Conservation (phyloP, 2,113 vertebrate genomes). For the Larimichthys crocea region DNA sequence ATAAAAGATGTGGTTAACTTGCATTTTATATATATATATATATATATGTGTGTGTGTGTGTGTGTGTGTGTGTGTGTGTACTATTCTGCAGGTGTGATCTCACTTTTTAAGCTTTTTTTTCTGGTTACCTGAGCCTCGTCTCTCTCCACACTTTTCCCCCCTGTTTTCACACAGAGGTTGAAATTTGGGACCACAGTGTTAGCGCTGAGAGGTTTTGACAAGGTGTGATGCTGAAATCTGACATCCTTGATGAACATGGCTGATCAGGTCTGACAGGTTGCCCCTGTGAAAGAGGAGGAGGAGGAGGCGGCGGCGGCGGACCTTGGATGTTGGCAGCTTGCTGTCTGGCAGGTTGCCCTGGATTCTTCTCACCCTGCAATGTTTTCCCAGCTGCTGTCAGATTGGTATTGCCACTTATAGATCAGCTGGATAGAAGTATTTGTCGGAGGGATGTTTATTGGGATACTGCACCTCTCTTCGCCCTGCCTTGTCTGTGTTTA, state of each 20-base stretch:
- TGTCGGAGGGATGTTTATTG: not conserved
- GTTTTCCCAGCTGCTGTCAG: conserved; percentile 49
- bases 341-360: conserved; percentile 40
- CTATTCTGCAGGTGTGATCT: conserved; percentile 14
- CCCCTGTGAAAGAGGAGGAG: conserved; percentile 6
- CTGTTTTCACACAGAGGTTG: not conserved
- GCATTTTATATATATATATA: not conserved
- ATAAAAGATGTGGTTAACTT: not conserved
- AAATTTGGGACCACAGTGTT: not conserved
- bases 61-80: not conserved
- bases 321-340: conserved; percentile 37
- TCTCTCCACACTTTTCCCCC: not conserved
- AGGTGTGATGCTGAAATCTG: conserved; percentile 44
- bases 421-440: conserved; percentile 21
- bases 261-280: conserved; percentile 73
- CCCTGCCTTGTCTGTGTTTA: not conserved
- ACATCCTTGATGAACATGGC: conserved; percentile 40
- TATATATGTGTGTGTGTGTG: too few relatives aligned
- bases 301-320: not conserved
- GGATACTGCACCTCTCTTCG: conserved; percentile 10
- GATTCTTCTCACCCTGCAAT: conserved; percentile 7
- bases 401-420: conserved; percentile 21
- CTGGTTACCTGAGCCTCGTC: not conserved
- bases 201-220: conserved; percentile 5
- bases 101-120: not conserved